Base-by-base conservation (phyloP, 2,888 invertebrate species). In the Hyppa rectilinea region DNA sequence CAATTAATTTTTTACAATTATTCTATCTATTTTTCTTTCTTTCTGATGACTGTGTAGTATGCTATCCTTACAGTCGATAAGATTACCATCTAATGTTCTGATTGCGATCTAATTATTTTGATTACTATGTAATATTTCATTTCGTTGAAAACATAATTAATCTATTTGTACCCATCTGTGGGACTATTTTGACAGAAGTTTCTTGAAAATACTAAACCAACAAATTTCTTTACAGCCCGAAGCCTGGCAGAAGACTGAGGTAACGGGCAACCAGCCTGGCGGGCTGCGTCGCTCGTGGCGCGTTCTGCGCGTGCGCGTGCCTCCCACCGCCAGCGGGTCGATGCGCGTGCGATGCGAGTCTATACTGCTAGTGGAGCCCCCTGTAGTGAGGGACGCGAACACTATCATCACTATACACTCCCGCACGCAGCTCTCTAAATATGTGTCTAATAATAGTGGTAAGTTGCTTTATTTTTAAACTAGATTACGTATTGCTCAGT, bases 201-300 rank as follows among this genome's bases (percentile, higher is more conserved):
- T 40, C 3, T 4, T 26, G 1, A 29, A 17, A 71, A 36, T 55
- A n/a, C n/a, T n/a, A n/a, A 40, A 40, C 29, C 12, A 23, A n/a
- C 7, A 0, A 5, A 17, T 26, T 82, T 71, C 36, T 74, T 82
- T 59, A 61, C 88, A 95, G 95, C 91, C 93, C 2, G 95, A 95
- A 82, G 84, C 90, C 5, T 95, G 95, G 95, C 95, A 95, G 80
- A 91, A 92, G 40, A 94, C 93, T 2, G 95, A 95, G 76, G 79
- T 90, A 20, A 93, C 93, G 52, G 82, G 88, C 0, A 86, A 92
- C 0, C 88, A 91, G 78, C 86, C 90, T 0, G 95, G 94, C 0
- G 96, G 96, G 2, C 87, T 96, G 5, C 93, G 93, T 0, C 92
- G 92, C 1, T 95, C 95, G 2, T 95, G 94, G 94, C 90, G 94